Evolutionary conservation across 2,797 vertebrate genomes (phyloP), one percentile per base, ranked within the genome.

Genomic region (Cottoperca gobio): DNA sequence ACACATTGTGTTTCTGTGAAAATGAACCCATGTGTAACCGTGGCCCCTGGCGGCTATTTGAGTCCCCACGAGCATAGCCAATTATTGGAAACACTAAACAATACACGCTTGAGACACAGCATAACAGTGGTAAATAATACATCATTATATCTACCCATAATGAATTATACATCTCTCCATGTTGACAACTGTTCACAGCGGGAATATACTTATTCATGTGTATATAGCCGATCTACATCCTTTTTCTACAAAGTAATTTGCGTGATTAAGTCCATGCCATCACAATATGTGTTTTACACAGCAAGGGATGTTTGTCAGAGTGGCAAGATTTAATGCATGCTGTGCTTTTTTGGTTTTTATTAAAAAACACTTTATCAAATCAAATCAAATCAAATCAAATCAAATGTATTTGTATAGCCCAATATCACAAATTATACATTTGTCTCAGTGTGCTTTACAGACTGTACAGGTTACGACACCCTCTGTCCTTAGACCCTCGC

Each of bases 111-210:
- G 70, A 78, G 65, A 81, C 71, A 45, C 79, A 71, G 65, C 82
- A 77, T 81, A 89, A 78, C 70, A 75, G 35, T 49, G 42, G 69
- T 92, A 87, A 93, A 92, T 92, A 92, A 92, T 90, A 81, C 43
- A 93, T 89, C 35, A 79, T 75, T 61, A 75, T 68, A 54, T 86
- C 62, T 63, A 66, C 65, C 67, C 84, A 86, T 82, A 75, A 90
- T 92, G 78, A 93, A 92, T 92, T 85, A 93, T 92, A 83, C 69
- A 92, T 87, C 31, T 57, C 72, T 65, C 37, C 73, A 65, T 80
- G 87, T 88, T 82, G 86, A 92, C 89, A 92, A 78, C 75, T 88
- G 85, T 89, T 91, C 88, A 73, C 87, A 91, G 82, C 46, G 10
- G 76, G 71, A 45, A 42, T 39, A 43, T 80, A 86, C 84, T 87